Evolutionary conservation across 2,888 invertebrate genomes (phyloP).

Genomic region (Melitaea athalia): DNA sequence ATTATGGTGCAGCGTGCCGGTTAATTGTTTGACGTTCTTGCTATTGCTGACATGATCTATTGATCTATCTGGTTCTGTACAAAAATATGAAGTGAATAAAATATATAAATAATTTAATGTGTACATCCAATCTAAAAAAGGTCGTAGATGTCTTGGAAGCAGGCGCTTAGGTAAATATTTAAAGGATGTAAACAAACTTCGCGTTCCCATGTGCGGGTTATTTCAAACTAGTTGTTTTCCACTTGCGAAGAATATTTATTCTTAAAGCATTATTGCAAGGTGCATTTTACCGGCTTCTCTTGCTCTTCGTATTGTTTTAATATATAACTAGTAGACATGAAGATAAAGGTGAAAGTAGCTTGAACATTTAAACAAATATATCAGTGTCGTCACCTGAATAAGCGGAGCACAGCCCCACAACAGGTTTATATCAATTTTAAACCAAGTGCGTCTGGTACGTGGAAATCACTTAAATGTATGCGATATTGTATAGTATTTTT

Average conservation of each 20-base stretch:
- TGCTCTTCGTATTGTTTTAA: slow-evolving; percentile 45
- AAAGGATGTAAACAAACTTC: slow-evolving; percentile 52
- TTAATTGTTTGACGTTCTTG: slow-evolving; percentile 44
- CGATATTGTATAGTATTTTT: slow-evolving; percentile 55
- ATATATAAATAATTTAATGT: not conserved
- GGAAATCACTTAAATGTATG: slow-evolving; percentile 70
- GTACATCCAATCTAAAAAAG: slow-evolving; percentile 21
- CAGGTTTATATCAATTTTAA: slow-evolving; percentile 81
- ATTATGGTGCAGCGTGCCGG: slow-evolving; percentile 46
- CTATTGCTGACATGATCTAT: slow-evolving; percentile 20
- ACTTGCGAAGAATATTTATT: slow-evolving; percentile 65
- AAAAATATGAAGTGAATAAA: not conserved
- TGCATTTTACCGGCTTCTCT: slow-evolving; percentile 67
- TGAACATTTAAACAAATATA: slow-evolving; percentile 57
- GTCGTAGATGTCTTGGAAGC: slow-evolving; percentile 39
- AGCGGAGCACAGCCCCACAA: slow-evolving; percentile 68
- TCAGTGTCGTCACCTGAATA: slow-evolving; percentile 70
- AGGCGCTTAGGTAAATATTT: slow-evolving; percentile 58
- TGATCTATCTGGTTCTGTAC: not conserved
- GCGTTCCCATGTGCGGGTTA: slow-evolving; percentile 50
- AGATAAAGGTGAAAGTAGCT: slow-evolving; percentile 50
- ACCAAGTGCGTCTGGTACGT: slow-evolving; percentile 74
- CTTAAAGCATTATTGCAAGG: slow-evolving; percentile 61
- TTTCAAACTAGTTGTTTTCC: slow-evolving; percentile 66
- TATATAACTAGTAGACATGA: slow-evolving; percentile 45